phyloP scores from a whole-genome alignment of 2,797 vertebrate genomes.

The Echiichthys vipera region DNA sequence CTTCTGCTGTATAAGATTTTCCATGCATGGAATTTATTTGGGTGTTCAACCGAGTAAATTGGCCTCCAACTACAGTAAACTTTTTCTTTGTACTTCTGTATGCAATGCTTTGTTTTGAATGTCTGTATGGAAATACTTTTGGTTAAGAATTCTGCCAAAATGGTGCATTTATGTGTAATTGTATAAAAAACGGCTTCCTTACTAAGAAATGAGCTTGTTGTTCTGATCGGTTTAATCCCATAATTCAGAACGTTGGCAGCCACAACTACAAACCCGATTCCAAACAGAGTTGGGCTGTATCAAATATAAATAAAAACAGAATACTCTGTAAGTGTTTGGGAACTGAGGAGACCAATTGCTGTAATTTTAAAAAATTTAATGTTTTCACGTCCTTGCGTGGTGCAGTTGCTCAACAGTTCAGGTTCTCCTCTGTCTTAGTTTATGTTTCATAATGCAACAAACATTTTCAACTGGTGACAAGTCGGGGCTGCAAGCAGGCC shows the following conservation, averaged over 20 bases:
- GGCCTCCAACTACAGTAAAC: background rate
- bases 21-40: background rate
- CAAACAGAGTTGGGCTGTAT: too few species aligned
- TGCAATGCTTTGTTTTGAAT: background rate
- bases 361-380: too few species aligned
- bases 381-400: too few species aligned
- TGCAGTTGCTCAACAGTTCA: too few species aligned
- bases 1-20: background rate
- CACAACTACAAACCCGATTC: too few species aligned
- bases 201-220: background rate
- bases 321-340: too few species aligned
- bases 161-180: background rate
- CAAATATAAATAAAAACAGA: too few species aligned
- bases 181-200: background rate
- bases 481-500: too few species aligned
- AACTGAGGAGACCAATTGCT: too few species aligned
- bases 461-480: too few species aligned
- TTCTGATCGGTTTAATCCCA: background rate
- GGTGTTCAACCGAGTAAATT: background rate
- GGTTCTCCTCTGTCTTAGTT: too few species aligned
- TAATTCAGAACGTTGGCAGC: background rate
- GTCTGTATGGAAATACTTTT: background rate
- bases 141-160: background rate
- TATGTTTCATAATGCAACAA: too few species aligned
- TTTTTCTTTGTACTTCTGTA: background rate